Conservation (phyloP, 2,888 invertebrate species). For the Sinotaia quadrata region DNA sequence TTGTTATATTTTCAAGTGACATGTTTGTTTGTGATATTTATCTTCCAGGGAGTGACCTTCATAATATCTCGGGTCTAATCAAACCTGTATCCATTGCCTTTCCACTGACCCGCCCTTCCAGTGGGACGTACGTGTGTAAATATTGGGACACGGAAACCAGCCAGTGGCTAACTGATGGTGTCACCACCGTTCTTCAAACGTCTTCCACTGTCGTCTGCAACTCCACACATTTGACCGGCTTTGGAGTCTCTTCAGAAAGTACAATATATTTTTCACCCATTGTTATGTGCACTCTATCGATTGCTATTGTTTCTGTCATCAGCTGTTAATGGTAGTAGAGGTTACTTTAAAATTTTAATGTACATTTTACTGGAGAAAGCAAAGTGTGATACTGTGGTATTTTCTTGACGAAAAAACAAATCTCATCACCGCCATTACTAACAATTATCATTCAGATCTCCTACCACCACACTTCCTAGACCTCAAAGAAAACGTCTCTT, state of each 20-base stretch:
- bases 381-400: no score
- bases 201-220: neutral
- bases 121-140: conserved; percentile 1
- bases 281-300: neutral
- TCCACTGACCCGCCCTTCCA: neutral
- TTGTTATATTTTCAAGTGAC: neutral
- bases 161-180: conserved; percentile 13
- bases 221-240: conserved; percentile 20
- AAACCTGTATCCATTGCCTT: conserved; percentile 2
- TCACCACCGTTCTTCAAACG: neutral
- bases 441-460: no score
- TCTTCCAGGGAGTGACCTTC: neutral
- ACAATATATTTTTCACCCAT: no score
- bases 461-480: no score
- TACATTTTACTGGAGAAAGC: no score
- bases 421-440: no score
- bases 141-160: conserved; percentile 1
- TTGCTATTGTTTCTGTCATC: neutral
- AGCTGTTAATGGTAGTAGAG: no score
- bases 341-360: no score
- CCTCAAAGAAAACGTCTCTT: no score
- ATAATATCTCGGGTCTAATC: neutral
- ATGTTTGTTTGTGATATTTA: neutral
- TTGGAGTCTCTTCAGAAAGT: conserved; percentile 6
- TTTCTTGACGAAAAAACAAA: no score